Base-by-base conservation (phyloP, 2,797 vertebrate species). In the Gobionotothen gibberifrons region DNA sequence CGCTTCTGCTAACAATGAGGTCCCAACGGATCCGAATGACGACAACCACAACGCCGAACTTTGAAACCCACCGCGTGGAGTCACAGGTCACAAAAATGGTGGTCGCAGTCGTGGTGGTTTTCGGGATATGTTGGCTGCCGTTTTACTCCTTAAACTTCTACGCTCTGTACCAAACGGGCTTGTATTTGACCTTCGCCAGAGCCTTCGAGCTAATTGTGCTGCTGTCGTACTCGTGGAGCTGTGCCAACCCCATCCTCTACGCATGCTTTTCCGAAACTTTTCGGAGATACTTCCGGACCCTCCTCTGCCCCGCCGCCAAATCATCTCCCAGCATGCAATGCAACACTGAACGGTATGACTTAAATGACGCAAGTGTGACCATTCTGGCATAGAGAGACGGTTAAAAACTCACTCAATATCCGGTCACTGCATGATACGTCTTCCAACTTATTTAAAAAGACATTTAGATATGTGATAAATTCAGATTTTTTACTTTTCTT, bases 161-260 rank as follows among this genome's bases (percentile, higher is more conserved):
- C 73, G 85, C 93, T 0, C 65, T 92, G 47, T 57, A 82, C 12
- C 83, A 76, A 21, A 74, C 0, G 0, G 74, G 82, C 15, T 32
- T 81, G 9, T 64, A 60, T 0, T 47, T 78, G 1, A 51, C 55
- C 43, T 93, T 95, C 26, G 26, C 83, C 43, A 79, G 81, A 22
- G 90, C 88, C 0, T 96, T 95, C 16, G 93, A 94, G 82, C 84
- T 93, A 0, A 87, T 87, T 26, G 93, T 96, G 21, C 85, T 94
- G 78, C 64, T 96, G 81, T 96, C 95, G 0, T 96, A 96, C 75
- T 92, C 93, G 0, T 95, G 94, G 94, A 96, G 95, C 85, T 95
- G 95, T 0, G 91, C 93, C 3, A 95, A 95, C 74, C 95, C 95
- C 29, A 92, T 95, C 47, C 90, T 96, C 42, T 95, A 96, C 14